A percentile compares a stretch with the other conserved stretches of the same genome.
Evolutionary conservation across 2,113 vertebrate genomes (phyloP).

Genomic region (Sialia sialis): DNA sequence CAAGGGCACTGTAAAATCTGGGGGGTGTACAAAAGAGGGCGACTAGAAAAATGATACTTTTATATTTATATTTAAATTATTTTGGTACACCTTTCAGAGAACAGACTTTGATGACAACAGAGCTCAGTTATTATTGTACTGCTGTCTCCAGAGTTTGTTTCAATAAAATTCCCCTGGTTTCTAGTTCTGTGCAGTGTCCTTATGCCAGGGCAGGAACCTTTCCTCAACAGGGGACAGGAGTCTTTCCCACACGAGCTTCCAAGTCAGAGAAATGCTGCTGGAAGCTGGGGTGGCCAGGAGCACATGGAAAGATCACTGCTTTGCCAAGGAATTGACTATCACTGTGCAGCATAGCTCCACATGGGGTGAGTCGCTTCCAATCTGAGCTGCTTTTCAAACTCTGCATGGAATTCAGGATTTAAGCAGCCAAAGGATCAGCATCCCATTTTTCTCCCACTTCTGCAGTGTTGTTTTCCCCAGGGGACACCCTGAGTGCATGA

Average conservation of each 20-base stretch:
- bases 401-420: rapidly evolving
- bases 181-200: not conserved
- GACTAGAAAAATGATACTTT: not conserved
- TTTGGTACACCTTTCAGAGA: conserved; percentile 24
- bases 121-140: conserved; percentile 59
- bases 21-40: not conserved
- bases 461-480: not conserved
- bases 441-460: not conserved
- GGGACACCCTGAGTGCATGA: rapidly evolving
- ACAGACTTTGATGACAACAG: not conserved
- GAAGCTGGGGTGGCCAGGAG: not conserved
- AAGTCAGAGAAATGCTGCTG: not conserved
- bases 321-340: not conserved
- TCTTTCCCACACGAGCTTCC: not conserved
- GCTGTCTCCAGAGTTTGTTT: not conserved
- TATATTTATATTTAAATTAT: conserved; percentile 46
- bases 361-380: not conserved
- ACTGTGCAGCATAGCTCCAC: not conserved
- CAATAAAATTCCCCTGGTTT: conserved; percentile 63
- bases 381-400: not conserved
- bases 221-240: not conserved
- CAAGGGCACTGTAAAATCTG: not conserved
- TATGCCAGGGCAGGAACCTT: not conserved
- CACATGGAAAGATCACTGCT: not conserved
- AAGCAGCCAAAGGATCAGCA: not conserved